Base-by-base conservation (phyloP, 2,113 vertebrate species). In the Rhinichthys klamathensis region DNA sequence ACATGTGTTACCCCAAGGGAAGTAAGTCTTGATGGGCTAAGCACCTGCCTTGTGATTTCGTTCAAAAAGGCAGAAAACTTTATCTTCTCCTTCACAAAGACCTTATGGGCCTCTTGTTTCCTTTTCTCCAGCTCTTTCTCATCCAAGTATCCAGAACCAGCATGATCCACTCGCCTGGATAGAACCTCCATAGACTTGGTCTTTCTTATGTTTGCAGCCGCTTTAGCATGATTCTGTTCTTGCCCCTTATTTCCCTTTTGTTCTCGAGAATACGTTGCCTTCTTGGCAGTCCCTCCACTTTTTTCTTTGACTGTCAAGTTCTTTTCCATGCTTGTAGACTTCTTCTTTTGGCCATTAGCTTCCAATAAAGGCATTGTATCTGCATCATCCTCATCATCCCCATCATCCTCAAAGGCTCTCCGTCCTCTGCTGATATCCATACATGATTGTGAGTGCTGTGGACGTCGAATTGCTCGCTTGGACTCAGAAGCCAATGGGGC, bases 31-130 rank as follows among this genome's bases (percentile, higher is more conserved):
- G 93, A 94, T 0, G 96, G 95, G 86, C 96, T 97, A 56, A 97
- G 91, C 27, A 97, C 95, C 88, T 95, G 96, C 3, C 91, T 88
- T 4, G 96, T 97, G 82, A 96, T 96, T 88, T 96, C 96, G 74
- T 96, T 95, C 16, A 97, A 92, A 85, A 97, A 96, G 3, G 93
- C 92, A 4, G 96, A 96, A 83, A 97, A 96, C 80, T 93, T 93
- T 27, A 89, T 90, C 90, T 96, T 96, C 84, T 96, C 94, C 80
- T 94, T 94, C 54, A 91, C 80, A 18, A 94, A 83, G 84, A 91
- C 92, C 84, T 92, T 91, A 41, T 2, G 90, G 35, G 90, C 91
- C 58, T 93, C 92, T 11, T 76, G 84, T 83, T 89, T 93, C 63
- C 44, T 91, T 41, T 9, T 90, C n/a, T 90, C 89, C 16, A 82